Conservation (phyloP, 2,888 invertebrate genomes). For the Euclidia mi region DNA sequence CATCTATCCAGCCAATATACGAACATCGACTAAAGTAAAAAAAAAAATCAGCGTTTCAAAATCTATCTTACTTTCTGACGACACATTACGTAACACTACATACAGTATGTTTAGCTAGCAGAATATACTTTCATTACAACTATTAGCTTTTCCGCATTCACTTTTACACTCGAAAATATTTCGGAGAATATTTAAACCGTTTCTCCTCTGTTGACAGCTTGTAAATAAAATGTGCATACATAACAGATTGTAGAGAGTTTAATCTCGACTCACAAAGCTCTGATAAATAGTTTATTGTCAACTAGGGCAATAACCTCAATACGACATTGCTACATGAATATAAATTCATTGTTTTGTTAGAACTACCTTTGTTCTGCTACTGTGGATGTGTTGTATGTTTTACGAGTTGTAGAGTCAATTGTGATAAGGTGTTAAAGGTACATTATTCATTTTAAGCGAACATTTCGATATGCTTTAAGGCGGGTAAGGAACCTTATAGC, state of each 20-base stretch:
- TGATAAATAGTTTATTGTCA: constrained; percentile 29
- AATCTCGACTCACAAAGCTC: constrained; percentile 32
- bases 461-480: too few relatives aligned
- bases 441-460: background rate
- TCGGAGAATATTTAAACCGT: constrained; percentile 14
- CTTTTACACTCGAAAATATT: constrained; percentile 14
- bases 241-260: constrained; percentile 25
- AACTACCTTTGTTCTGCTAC: background rate
- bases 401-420: background rate
- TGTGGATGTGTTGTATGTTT: background rate
- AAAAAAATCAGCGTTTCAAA: too few relatives aligned
- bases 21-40: too few relatives aligned
- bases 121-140: background rate
- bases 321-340: constrained; percentile 6
- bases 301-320: constrained; percentile 19
- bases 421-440: background rate
- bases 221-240: constrained; percentile 35
- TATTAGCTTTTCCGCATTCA: background rate
- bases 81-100: background rate
- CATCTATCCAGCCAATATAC: too few relatives aligned
- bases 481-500: too few relatives aligned
- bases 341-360: background rate
- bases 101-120: background rate
- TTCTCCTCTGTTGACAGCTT: constrained; percentile 19
- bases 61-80: too few relatives aligned